A percentile compares a stretch with the other conserved stretches of the same genome.
Conservation (phyloP, 2,888 invertebrate genomes). For the Tenthredo mesomela region DNA sequence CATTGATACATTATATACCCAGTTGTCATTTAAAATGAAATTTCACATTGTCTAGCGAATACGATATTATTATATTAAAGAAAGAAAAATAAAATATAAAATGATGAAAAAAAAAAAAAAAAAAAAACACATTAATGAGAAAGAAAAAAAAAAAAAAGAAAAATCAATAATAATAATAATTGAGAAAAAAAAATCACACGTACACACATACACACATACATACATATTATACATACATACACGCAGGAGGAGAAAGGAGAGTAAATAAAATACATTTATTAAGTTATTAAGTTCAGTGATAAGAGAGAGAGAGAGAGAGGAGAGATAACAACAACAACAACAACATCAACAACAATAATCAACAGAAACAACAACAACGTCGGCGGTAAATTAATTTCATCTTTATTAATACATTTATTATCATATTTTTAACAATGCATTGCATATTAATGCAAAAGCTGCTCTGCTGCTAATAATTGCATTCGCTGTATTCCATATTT, state of each 20-base stretch:
- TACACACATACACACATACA: neutral
- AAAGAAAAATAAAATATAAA: slow-evolving; percentile 66
- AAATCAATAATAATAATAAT: slow-evolving; percentile 1
- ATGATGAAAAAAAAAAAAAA: too few relatives aligned
- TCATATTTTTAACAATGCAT: neutral
- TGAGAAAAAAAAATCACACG: neutral
- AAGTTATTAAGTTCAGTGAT: slow-evolving; percentile 72
- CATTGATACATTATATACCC: slow-evolving; percentile 68
- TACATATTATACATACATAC: neutral
- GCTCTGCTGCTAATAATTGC: slow-evolving; percentile 14
- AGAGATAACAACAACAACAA: neutral
- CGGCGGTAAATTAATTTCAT: slow-evolving; percentile 71
- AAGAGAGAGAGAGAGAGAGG: neutral
- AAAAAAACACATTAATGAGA: neutral
- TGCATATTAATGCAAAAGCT: neutral
- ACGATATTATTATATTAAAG: slow-evolving; percentile 71
- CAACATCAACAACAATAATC: neutral
- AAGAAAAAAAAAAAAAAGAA: neutral
- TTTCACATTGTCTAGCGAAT: slow-evolving; percentile 75
- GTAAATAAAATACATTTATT: slow-evolving; percentile 67
- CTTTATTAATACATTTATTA: slow-evolving; percentile 55
- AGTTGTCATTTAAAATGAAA: slow-evolving; percentile 75
- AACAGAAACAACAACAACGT: slow-evolving; percentile 64
- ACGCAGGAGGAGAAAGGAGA: slow-evolving; percentile 74
- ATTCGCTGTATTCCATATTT: slow-evolving; percentile 20